phyloP scores from a whole-genome alignment of 2,888 invertebrate species.

The Blomia tropicalis region DNA sequence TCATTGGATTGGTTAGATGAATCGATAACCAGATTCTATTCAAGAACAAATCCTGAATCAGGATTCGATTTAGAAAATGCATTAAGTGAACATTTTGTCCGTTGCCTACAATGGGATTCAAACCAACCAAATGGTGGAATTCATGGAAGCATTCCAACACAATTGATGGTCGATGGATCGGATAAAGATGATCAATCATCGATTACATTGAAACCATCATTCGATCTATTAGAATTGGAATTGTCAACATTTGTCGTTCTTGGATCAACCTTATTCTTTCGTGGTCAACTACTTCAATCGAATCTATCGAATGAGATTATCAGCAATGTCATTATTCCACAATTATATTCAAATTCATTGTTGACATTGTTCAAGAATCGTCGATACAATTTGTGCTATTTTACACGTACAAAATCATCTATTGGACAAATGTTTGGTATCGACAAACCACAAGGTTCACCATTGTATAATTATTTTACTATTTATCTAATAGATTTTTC shows the following conservation, averaged over 20 bases:
- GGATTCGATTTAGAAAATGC: neutral
- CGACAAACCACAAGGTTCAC: too few species aligned
- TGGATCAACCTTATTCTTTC: neutral
- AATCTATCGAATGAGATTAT: neutral
- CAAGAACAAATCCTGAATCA: too few species aligned
- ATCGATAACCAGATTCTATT: neutral
- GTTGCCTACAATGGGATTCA: neutral
- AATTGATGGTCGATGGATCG: neutral
- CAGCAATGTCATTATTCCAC: neutral
- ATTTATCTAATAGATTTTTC: too few species aligned
- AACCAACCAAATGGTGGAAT: neutral
- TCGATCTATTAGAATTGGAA: neutral
- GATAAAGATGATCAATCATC: neutral
- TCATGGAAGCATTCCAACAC: neutral
- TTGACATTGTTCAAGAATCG: neutral
- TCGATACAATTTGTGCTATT: neutral
- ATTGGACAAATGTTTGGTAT: too few species aligned
- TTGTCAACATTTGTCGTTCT: neutral
- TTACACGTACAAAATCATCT: too few species aligned
- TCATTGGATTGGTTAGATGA: slow-evolving; percentile 11
- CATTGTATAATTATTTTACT: too few species aligned
- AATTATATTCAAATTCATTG: neutral
- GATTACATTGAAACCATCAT: neutral
- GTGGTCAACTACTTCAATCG: neutral
- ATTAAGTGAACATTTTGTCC: slow-evolving; percentile 15